A percentile compares a stretch with the other conserved stretches of the same genome.
Conservation (phyloP, 2,888 invertebrate species). For the Myopa testacea region DNA sequence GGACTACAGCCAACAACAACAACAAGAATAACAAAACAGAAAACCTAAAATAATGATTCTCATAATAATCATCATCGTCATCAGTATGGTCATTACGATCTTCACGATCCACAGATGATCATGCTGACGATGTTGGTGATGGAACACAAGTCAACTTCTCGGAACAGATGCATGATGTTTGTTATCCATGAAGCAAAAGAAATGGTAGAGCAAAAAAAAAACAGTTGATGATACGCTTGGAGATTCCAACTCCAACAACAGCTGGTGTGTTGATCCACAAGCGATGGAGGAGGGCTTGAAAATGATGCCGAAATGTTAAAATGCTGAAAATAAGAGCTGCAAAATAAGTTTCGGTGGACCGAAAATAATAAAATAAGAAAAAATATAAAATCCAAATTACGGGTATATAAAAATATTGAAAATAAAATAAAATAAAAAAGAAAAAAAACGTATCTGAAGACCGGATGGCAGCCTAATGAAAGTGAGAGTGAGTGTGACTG, state of each 20-base stretch:
- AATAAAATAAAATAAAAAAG: slow-evolving; percentile 3
- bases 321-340: not conserved
- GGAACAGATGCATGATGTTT: slow-evolving; percentile 26
- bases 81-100: not conserved
- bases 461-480: not conserved
- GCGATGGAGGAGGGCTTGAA: not conserved
- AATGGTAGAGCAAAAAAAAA: not conserved
- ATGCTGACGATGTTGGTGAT: not conserved
- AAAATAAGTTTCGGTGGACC: not conserved
- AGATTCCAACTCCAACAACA: slow-evolving; percentile 12
- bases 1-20: slow-evolving; percentile 2
- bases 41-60: slow-evolving; percentile 1
- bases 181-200: slow-evolving; percentile 18
- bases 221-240: slow-evolving; percentile 25
- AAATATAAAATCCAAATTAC: not conserved
- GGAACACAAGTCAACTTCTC: not conserved
- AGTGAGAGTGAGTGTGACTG: slow-evolving; percentile 1
- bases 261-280: slow-evolving; percentile 13
- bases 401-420: not conserved
- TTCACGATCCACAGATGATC: slow-evolving; percentile 16
- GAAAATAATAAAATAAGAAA: not conserved
- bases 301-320: slow-evolving; percentile 5
- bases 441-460: not conserved
- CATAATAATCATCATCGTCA: not conserved
- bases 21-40: not conserved